These are phyloP conservation scores for Idris sp. DNA, from an alignment of 1,140 invertebrate genomes.

Conservation along the genomic window DNA sequence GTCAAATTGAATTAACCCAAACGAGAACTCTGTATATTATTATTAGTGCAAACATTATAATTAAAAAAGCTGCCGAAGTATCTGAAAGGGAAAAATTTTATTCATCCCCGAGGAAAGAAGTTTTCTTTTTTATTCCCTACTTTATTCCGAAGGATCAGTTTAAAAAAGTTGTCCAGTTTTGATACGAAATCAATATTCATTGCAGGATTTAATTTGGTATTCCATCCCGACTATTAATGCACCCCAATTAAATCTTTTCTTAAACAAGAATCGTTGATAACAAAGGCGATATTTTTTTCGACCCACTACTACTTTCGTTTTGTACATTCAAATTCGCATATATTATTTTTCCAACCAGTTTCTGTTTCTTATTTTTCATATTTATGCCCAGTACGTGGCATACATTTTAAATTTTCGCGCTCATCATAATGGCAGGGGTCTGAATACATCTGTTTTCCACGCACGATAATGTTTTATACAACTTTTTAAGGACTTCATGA, in stretches of 20 bases:
- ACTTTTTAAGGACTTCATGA: constrained; percentile 49
- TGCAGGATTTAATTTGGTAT: constrained; percentile 18
- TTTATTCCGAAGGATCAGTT: no score
- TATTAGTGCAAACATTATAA: no score
- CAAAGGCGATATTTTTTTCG: constrained; percentile 16
- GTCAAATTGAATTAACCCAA: no score
- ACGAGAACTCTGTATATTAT: no score
- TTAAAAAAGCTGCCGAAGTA: no score
- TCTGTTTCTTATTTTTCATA: constrained; percentile 30
- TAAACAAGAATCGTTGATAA: constrained; percentile 31
- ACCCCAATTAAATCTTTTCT: constrained; percentile 18
- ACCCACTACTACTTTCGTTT: background rate
- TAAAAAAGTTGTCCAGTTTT: no score
- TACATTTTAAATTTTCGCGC: constrained; percentile 9
- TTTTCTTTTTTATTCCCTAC: no score
- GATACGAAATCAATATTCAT: constrained; percentile 27
- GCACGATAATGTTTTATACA: constrained; percentile 53
- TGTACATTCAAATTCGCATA: constrained; percentile 33
- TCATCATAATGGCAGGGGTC: constrained; percentile 24
- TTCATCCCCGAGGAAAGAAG: no score
- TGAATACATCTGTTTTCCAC: constrained; percentile 48
- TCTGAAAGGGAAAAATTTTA: no score
- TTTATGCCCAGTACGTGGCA: constrained; percentile 41
- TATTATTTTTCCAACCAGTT: constrained; percentile 26
- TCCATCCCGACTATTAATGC: no score